A percentile compares a stretch with the other conserved stretches of the same genome.
Conservation (phyloP, 2,888 invertebrate genomes). For the Caradrina kadenii region DNA sequence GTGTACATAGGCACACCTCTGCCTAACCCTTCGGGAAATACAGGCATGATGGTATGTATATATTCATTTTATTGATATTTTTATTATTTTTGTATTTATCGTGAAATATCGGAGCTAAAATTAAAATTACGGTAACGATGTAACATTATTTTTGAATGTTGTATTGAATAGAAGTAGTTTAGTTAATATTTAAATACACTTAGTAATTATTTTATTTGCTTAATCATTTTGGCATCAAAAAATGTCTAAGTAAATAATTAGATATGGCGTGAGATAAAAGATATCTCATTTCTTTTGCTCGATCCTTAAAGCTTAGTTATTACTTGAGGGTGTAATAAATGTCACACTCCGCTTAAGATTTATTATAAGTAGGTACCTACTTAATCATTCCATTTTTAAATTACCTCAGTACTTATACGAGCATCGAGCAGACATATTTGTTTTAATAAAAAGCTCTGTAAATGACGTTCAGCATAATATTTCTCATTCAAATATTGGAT, state of each 20-base stretch:
- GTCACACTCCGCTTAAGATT: conserved; percentile 47
- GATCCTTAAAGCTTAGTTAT: conserved; percentile 29
- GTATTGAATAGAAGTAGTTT: too few species aligned
- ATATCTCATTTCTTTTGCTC: conserved; percentile 45
- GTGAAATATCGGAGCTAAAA: too few species aligned
- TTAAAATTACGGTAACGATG: too few species aligned
- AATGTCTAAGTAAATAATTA: conserved; percentile 1
- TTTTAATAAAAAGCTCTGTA: conserved; percentile 4
- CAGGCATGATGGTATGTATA: too few species aligned
- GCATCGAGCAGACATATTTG: conserved; percentile 21
- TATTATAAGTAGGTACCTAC: conserved; percentile 32
- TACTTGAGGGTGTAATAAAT: conserved; percentile 48
- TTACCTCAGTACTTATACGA: conserved; percentile 3
- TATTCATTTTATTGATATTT: too few species aligned
- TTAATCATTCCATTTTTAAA: conserved; percentile 43
- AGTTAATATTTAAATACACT: too few species aligned
- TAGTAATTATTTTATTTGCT: neutral
- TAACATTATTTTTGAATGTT: too few species aligned
- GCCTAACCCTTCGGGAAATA: too few species aligned
- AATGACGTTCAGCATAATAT: neutral
- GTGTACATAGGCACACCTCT: too few species aligned
- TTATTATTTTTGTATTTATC: too few species aligned
- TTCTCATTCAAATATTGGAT: neutral
- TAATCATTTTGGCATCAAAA: conserved; percentile 1
- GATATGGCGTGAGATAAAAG: conserved; percentile 24